A percentile compares a stretch with the other conserved stretches of the same genome.
Conservation (phyloP, 2,888 invertebrate genomes). For the Periphyllus acericola region DNA sequence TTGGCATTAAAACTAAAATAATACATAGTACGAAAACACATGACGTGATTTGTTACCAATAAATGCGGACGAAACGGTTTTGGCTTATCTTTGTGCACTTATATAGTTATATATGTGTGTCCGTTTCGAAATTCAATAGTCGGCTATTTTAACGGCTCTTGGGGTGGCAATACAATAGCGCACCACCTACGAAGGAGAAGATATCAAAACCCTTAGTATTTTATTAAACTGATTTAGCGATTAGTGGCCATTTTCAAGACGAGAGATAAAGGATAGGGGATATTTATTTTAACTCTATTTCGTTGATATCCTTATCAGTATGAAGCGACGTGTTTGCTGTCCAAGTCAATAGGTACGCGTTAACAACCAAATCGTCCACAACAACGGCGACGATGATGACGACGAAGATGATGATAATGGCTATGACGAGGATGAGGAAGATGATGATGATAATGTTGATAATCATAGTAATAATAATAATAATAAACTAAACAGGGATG, state of each 20-base stretch:
- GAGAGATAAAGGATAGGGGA: not conserved
- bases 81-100: not conserved
- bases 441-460: not conserved
- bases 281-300: not conserved
- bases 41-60: not conserved
- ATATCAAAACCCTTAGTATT: not conserved
- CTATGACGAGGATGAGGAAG: not conserved
- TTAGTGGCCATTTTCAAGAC: not conserved
- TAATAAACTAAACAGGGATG: not conserved
- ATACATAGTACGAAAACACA: not conserved
- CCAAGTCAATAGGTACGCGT: too few relatives aligned
- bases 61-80: not conserved
- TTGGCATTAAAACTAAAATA: not conserved
- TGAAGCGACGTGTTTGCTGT: not conserved
- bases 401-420: too few relatives aligned
- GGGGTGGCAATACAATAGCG: not conserved
- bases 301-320: not conserved
- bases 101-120: too few relatives aligned
- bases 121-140: not conserved
- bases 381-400: too few relatives aligned
- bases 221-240: slow-evolving; percentile 19
- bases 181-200: not conserved
- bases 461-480: not conserved
- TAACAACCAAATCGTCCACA: not conserved
- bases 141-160: not conserved